Evolutionary conservation across 2,888 invertebrate species (phyloP), one percentile per base, ranked within the genome.

Genomic region (Lasioglossum figueresi): DNA sequence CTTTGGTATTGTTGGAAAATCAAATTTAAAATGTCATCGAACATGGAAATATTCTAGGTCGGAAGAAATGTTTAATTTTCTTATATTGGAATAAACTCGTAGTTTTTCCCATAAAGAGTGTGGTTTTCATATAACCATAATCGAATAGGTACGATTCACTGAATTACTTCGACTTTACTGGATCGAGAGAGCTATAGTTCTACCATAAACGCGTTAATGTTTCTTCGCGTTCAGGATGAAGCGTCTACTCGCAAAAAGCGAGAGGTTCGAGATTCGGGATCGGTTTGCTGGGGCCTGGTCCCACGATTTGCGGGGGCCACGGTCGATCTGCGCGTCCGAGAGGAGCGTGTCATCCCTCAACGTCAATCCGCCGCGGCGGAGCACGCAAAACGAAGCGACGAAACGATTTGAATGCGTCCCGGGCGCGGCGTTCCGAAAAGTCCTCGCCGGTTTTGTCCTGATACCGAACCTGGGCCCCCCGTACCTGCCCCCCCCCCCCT

Each of bases 301-400:
- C 74, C 76, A 84, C 86, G 85, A 89, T 88, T 74, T 81, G 84
- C 70, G 81, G 80, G 79, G 78, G 70, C 75, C 78, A 77, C 76
- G 78, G 76, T 79, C 43, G 72, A 76, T 80, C 91, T 12, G 56
- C 86, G 83, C 78, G 85, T 14, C 86, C 86, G 86, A 83, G 86
- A 87, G 89, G 90, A 92, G 88, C 94, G 94, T 92, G 94, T 94
- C 94, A 94, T 95, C 93, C 94, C 93, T 95, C 94, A 94, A 94
- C 93, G 95, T 95, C 95, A 95, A 94, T 94, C 94, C 89, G 76
- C 73, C 83, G 88, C 87, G 88, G 85, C 81, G 82, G 85, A 79
- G 91, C 88, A 91, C 92, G 89, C 91, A 90, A 92, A 91, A 91
- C 91, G 91, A 91, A 92, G 92, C 92, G 92, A 91, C 92, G 91